These are phyloP conservation scores for Euphysa ruthae DNA, from an alignment of 30 jellyfish, hydroid and myxozoan genomes.

Conservation along the genomic window DNA sequence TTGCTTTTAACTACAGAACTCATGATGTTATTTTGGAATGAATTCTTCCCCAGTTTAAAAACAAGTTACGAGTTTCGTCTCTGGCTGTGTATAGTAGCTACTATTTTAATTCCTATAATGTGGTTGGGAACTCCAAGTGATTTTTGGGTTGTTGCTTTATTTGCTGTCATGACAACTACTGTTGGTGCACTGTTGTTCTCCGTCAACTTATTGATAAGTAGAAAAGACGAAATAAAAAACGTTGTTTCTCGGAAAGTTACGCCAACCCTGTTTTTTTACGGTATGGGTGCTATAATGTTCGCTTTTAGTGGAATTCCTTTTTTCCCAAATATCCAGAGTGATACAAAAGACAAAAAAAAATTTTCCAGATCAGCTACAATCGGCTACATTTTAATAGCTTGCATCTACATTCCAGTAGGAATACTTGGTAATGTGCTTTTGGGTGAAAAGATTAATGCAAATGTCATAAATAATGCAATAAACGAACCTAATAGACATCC, in stretches of 20 bases:
- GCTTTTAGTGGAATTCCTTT: slow-evolving; percentile 22
- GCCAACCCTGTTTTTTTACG: background rate
- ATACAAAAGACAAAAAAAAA: background rate
- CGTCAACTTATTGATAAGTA: background rate
- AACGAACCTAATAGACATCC: background rate
- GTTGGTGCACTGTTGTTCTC: background rate
- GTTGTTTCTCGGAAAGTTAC: slow-evolving; percentile 20
- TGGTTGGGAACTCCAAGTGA: slow-evolving; percentile 25
- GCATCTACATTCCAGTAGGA: slow-evolving; percentile 1
- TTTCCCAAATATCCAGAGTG: slow-evolving; percentile 17
- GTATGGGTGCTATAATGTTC: slow-evolving; percentile 13
- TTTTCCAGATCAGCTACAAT: background rate
- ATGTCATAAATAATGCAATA: background rate
- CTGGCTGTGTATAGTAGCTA: slow-evolving; percentile 13
- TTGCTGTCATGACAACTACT: slow-evolving; percentile 4
- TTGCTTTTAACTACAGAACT: slow-evolving; percentile 9
- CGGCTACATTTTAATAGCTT: background rate
- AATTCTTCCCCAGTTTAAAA: background rate
- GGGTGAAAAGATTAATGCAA: slow-evolving; percentile 6
- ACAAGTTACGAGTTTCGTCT: background rate
- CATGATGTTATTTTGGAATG: background rate
- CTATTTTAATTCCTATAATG: slow-evolving; percentile 2
- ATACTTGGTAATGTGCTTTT: background rate
- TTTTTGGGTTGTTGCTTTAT: slow-evolving; percentile 17
- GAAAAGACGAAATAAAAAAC: background rate